Base-by-base conservation (phyloP, 2,888 invertebrate species). In the Tyria jacobaeae region DNA sequence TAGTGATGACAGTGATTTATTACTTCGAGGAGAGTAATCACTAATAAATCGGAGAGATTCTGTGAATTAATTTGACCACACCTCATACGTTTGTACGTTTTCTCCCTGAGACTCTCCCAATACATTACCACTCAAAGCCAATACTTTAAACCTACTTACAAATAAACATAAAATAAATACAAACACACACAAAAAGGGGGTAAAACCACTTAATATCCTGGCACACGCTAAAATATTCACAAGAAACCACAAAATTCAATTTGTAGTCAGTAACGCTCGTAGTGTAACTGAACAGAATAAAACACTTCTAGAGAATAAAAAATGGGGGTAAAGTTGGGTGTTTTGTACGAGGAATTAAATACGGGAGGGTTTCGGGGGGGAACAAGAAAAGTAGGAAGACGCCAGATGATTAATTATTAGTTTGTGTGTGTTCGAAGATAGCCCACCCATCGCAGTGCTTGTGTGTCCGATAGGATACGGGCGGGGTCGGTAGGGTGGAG, bases 401-500 rank as follows among this genome's bases (percentile, higher is more conserved):
- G 89, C 83, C 82, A 86, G 92, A 92, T 94, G 93, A 94, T 92
- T 94, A 94, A 93, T 94, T 94, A 92, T 93, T 91, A 91, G 92
- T 92, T 91, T 91, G 91, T 93, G 89, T 92, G 92, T 92, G 91
- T 91, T 88, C 83, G 81, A 88, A 90, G 91, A 90, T 91, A 89
- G 84, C 73, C 84, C 73, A 72, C 74, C 71, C 73, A 71, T 78
- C 69, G 73, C 62, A 69, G 63, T 63, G 78, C 73, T 62, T 72
- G 75, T 71, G 75, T 73, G 77, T 67, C 69, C 73, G 70, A 66
- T 66, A 44, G 62, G 70, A 66, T 55, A 54, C 62, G 51, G 59
- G 61, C 44, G 59, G 48, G 51, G 60, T 57, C 53, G 48, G 57
- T 47, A 47, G 59, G 60, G 65, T 64, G 70, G 66, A 3, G 21